Percentiles rank a stretch among this genome's conserved stretches.
These are phyloP conservation scores for Brachionus koreanus DNA, from an alignment of 1,140 invertebrate species.

Conservation along the genomic window DNA sequence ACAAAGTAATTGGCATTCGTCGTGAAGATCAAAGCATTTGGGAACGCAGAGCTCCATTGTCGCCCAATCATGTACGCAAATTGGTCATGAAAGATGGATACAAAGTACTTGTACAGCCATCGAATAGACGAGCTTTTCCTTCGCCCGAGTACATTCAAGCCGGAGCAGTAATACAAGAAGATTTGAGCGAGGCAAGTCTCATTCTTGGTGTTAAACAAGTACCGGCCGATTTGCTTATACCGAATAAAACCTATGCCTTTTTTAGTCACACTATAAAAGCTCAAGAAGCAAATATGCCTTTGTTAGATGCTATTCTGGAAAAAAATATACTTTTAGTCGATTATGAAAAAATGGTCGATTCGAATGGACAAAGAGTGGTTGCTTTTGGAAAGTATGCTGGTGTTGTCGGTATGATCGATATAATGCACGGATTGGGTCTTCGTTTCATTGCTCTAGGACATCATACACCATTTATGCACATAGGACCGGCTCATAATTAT, in stretches of 20 bases:
- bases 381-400: slow-evolving; percentile 99
- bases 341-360: slow-evolving; percentile 92
- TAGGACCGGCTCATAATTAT: slow-evolving; percentile 97
- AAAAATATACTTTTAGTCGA: slow-evolving; percentile 94
- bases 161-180: slow-evolving; percentile 88
- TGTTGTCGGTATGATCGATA: slow-evolving; percentile 97
- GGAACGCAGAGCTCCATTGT: slow-evolving; percentile 90
- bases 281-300: slow-evolving; percentile 93
- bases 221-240: slow-evolving; percentile 84
- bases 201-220: slow-evolving; percentile 98
- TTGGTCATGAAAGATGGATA: slow-evolving; percentile 72
- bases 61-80: slow-evolving; percentile 81
- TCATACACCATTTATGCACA: slow-evolving; percentile 99
- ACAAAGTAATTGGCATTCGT: slow-evolving; percentile 56
- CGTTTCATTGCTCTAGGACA: slow-evolving; percentile 89
- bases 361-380: slow-evolving; percentile 80
- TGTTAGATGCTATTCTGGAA: slow-evolving; percentile 89
- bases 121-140: slow-evolving; percentile 91
- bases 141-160: slow-evolving; percentile 80
- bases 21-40: slow-evolving; percentile 94
- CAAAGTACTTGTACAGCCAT: slow-evolving; percentile 94
- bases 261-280: slow-evolving; percentile 99
- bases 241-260: slow-evolving; percentile 94
- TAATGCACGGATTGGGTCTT: slow-evolving; percentile 89
- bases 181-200: slow-evolving; percentile 87